These are phyloP conservation scores for Gymnoscopelus braueri DNA, from an alignment of 2,797 vertebrate genomes.

Conservation along the genomic window DNA sequence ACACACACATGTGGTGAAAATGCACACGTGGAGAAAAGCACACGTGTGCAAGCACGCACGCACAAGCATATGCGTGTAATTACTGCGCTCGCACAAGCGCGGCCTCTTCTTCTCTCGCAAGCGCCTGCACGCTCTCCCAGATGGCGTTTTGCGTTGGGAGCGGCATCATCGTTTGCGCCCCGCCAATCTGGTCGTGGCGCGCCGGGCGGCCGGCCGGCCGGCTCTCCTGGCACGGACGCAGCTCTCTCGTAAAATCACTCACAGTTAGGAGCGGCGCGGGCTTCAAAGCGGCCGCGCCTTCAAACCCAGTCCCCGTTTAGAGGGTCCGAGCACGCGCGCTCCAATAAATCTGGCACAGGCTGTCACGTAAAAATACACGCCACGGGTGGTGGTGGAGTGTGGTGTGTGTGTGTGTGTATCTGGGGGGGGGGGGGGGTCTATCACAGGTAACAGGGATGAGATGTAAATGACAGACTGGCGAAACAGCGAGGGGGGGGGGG, in stretches of 20 bases:
- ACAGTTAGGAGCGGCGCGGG: conserved; percentile 55
- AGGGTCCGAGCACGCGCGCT: conserved; percentile 40
- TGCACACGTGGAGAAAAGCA: conserved; percentile 54
- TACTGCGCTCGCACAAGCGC: conserved; percentile 21
- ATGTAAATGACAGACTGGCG: conserved; percentile 7
- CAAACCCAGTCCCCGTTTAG: conserved; percentile 57
- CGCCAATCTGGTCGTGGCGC: conserved; percentile 56
- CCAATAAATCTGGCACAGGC: conserved; percentile 60
- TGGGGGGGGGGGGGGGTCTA: conserved; percentile 22
- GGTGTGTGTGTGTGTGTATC: neutral
- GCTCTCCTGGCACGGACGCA: conserved; percentile 61
- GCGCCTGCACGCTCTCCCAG: conserved; percentile 46
- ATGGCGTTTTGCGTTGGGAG: conserved; percentile 64
- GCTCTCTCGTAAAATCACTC: conserved; percentile 70
- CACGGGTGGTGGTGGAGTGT: neutral
- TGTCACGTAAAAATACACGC: conserved; percentile 57
- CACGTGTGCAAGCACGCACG: conserved; percentile 29
- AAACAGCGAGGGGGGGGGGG: neutral
- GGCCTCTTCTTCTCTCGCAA: conserved; percentile 20
- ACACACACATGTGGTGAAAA: conserved; percentile 10
- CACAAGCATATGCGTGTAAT: conserved; percentile 5
- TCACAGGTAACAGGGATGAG: conserved; percentile 40
- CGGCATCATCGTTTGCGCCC: conserved; percentile 53
- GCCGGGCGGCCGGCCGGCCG: conserved; percentile 53
- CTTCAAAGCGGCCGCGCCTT: conserved; percentile 68